Evolutionary conservation across 37 sponge, comb jelly and placozoan genomes (phyloP), one percentile per base, ranked within the genome.

Genomic region (Ianthella basta): DNA sequence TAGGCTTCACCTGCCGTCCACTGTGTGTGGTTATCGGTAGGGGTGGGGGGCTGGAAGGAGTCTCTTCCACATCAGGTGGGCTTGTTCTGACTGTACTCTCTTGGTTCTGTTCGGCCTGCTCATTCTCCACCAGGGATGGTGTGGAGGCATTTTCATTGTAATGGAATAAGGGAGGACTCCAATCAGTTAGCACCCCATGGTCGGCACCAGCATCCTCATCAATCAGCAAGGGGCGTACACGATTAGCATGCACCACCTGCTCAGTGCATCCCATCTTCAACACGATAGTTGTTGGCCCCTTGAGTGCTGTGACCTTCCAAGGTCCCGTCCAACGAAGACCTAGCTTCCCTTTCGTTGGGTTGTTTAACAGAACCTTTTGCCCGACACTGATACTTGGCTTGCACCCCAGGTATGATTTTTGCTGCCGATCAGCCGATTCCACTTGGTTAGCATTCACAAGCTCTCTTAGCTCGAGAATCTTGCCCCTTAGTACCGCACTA

Each of bases 271-370:
- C 74, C 5, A 72, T 29, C 4, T 6, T 29, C 13, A 72, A 34
- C 6, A 38, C 3, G 4, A 72, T 36, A 15, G 74, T 72, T 14
- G 74, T 14, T 21, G 74, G 74, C 8, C 39, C 74, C 27, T 30
- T 72, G 2, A 72, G 8, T 5, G 2, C 38, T 35, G 21, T 72
- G 39, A 72, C 74, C 37, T 3, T 5, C 12, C 74, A 72, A 38
- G 74, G 74, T 29, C 74, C 74, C 6, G 74, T 72, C 74, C 74
- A 72, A 21, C 74, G 33, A 35, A 36, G 74, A 36, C 13, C 74
- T n/a, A 72, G 74, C 39, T 72, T 72, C 5, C 74, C 74, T 6
- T 21, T 36, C 4, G 38, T 38, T 3, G 36, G 35, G 36, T 72
- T 72, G 36, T 72, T 72, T 36, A 72, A 12, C 4, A 72, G 74